A percentile compares a stretch with the other conserved stretches of the same genome.
Conservation (phyloP, 2,797 vertebrate species). For the Sarcoramphus papa region DNA sequence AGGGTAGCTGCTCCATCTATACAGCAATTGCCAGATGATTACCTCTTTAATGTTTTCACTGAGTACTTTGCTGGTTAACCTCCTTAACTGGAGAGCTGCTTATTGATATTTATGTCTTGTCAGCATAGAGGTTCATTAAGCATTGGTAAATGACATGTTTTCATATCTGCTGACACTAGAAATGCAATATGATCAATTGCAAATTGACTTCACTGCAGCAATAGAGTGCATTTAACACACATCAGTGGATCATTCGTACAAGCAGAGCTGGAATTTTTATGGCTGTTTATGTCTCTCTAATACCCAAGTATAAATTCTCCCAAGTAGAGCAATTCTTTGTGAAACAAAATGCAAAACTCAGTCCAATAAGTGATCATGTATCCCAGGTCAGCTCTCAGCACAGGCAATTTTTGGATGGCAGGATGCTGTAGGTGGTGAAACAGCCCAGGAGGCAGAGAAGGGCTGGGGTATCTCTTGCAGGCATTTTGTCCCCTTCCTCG, state of each 20-base stretch:
- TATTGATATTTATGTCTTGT: constrained; percentile 55
- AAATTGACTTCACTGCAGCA: constrained; percentile 21
- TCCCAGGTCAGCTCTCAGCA: neutral
- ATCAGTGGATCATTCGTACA: constrained; percentile 52
- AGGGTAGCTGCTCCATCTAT: constrained; percentile 7
- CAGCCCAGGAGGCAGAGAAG: neutral
- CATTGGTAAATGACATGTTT: constrained; percentile 28
- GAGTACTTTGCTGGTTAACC: constrained; percentile 44
- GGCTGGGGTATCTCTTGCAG: neutral
- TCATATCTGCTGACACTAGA: constrained; percentile 41
- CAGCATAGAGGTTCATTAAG: constrained; percentile 47
- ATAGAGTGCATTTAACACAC: constrained; percentile 53
- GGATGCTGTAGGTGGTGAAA: neutral
- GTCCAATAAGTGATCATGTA: neutral
- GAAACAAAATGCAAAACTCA: neutral
- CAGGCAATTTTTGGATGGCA: neutral
- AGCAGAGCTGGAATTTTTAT: constrained; percentile 42
- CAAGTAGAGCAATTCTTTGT: neutral
- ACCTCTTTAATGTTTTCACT: constrained; percentile 21
- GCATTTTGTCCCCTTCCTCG: fast-evolving
- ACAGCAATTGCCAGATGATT: constrained; percentile 38
- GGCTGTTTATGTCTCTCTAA: constrained; percentile 46
- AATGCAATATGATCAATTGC: constrained; percentile 33
- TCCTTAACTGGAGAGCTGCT: constrained; percentile 55
- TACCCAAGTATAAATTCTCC: constrained; percentile 38